Evolutionary conservation across 2,113 vertebrate genomes (phyloP).

Genomic region (pig (Sus scrofa)): T2T-Sscrofa CM000820.6:122519501-122520000

Average conservation of each 20-base stretch:
- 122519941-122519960: background rate
- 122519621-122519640: constrained; percentile 70
- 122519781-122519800: background rate
- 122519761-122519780: background rate
- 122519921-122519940: background rate
- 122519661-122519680: constrained; percentile 66
- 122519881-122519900: background rate
- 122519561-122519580: background rate
- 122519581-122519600: constrained; percentile 35
- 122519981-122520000: background rate
- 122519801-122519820: background rate
- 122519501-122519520: background rate
- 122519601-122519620: constrained; percentile 70
- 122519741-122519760: background rate
- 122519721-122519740: constrained; percentile 22
- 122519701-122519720: constrained; percentile 21
- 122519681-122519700: background rate
- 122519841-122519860: background rate
- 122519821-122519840: background rate
- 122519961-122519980: background rate
- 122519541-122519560: background rate
- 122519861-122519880: background rate
- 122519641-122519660: constrained; percentile 63
- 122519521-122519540: too few relatives aligned
- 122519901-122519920: background rate